Base-by-base conservation (phyloP, 2,888 invertebrate genomes). In the Philereme vetulata region DNA sequence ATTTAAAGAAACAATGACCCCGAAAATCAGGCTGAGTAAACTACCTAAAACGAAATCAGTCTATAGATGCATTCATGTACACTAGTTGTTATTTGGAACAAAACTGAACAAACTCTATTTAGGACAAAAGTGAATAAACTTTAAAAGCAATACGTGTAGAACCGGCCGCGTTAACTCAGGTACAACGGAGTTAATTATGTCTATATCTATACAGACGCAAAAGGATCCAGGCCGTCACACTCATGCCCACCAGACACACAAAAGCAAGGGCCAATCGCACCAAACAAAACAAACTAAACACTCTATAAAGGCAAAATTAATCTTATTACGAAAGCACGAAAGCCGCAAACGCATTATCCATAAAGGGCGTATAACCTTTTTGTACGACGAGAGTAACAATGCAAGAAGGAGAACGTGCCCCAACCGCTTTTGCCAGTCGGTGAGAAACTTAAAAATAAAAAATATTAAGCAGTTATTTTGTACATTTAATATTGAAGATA, bases 201-300 rank as follows among this genome's bases (percentile, higher is more conserved):
- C 79, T 82, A 82, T 82, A 72, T 64, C 62, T 80, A 71, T 79
- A 78, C 73, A 86, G 80, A 84, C 71, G 86, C 81, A 86, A 85
- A 90, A 90, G 89, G 90, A 90, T 86, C 88, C 81, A 80, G 76
- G 78, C 85, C 88, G 90, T 88, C 90, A 88, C 89, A 88, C 89
- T 86, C 78, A 81, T 86, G 83, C 86, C 81, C 85, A 85, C 85
- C 86, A 89, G 82, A 85, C 89, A 78, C 80, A 91, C 88, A 90
- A 90, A 86, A 83, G 88, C 86, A 78, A 84, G 78, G 80, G 77
- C 80, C 78, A 72, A 81, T 79, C 72, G 74, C 71, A 71, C 67
- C 64, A 79, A 85, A 82, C 78, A 80, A 81, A 74, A 78, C 76
- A 81, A 82, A 82, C 74, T 71, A 71, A 74, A 71, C 66, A 64